These are phyloP conservation scores for Protonibea diacanthus DNA, from an alignment of 2,797 vertebrate species.

Conservation along the genomic window DNA sequence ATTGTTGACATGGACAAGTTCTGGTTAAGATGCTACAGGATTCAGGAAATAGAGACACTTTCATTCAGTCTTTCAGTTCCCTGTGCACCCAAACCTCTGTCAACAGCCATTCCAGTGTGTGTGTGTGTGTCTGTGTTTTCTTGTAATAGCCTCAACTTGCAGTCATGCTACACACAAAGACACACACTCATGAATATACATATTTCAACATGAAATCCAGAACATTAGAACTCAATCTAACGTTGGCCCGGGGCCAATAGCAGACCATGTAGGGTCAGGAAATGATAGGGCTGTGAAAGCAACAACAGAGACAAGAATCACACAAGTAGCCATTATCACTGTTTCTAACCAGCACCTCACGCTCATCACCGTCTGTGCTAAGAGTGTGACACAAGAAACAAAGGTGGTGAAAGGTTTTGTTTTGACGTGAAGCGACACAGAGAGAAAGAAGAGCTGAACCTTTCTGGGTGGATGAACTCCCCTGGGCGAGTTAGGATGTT, in stretches of 20 bases:
- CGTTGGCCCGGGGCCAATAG: not conserved
- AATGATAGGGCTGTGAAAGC: slow-evolving; percentile 4
- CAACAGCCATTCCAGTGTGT: not conserved
- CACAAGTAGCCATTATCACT: not conserved
- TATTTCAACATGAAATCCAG: not conserved
- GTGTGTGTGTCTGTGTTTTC: not conserved
- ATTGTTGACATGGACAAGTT: not conserved
- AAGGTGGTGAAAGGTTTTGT: not conserved
- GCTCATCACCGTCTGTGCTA: not conserved
- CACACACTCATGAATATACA: not conserved
- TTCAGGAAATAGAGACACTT: not conserved
- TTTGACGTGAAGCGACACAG: not conserved
- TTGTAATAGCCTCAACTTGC: not conserved
- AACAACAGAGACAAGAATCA: not conserved
- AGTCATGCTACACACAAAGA: not conserved
- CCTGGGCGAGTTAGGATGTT: not conserved
- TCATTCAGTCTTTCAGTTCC: not conserved
- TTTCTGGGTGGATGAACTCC: not conserved
- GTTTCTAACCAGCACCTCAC: not conserved
- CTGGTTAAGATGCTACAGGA: not conserved
- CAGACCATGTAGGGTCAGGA: slow-evolving; percentile 11
- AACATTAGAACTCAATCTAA: slow-evolving; percentile 27
- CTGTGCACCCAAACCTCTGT: not conserved
- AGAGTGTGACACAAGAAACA: not conserved
- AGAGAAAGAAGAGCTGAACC: not conserved